Evolutionary conservation across 2,797 vertebrate species (phyloP).

Genomic region (Macropus fuliginosus): DNA sequence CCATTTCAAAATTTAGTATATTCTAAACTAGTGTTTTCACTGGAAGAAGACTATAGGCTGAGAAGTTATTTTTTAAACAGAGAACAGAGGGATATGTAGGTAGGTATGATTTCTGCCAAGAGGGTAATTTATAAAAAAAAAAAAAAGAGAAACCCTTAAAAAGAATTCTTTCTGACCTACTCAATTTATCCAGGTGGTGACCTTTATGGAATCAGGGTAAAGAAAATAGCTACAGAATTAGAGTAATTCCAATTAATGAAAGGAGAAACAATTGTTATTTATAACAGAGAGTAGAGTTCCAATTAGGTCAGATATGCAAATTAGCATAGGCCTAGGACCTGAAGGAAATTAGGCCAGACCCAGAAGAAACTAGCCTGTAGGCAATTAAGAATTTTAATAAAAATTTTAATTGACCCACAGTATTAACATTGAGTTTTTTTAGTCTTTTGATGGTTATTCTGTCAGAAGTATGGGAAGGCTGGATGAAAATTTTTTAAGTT

Average conservation of each 20-base stretch:
- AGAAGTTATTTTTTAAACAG: slow-evolving; percentile 12
- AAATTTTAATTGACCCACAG: neutral
- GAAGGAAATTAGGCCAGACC: slow-evolving; percentile 49
- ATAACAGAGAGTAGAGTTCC: neutral
- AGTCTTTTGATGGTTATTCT: neutral
- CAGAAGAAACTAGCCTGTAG: slow-evolving; percentile 27
- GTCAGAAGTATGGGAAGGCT: neutral
- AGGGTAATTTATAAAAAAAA: neutral
- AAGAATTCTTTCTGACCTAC: neutral
- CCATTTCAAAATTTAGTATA: slow-evolving; percentile 42
- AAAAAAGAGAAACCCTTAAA: neutral
- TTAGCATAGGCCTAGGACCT: slow-evolving; percentile 3
- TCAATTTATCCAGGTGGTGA: neutral
- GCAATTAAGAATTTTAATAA: slow-evolving; percentile 46
- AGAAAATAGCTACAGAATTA: slow-evolving; percentile 22
- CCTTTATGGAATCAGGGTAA: slow-evolving; percentile 5
- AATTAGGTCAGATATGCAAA: slow-evolving; percentile 42
- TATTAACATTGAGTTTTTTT: neutral
- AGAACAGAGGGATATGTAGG: neutral
- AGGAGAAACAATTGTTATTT: neutral
- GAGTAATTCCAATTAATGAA: slow-evolving; percentile 5
- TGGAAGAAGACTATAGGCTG: slow-evolving; percentile 52
- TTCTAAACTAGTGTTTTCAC: slow-evolving; percentile 27
- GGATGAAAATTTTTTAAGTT: neutral
- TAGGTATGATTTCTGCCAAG: neutral